Base-by-base conservation (phyloP, 2,888 invertebrate species). In the Harpalus rufipes region DNA sequence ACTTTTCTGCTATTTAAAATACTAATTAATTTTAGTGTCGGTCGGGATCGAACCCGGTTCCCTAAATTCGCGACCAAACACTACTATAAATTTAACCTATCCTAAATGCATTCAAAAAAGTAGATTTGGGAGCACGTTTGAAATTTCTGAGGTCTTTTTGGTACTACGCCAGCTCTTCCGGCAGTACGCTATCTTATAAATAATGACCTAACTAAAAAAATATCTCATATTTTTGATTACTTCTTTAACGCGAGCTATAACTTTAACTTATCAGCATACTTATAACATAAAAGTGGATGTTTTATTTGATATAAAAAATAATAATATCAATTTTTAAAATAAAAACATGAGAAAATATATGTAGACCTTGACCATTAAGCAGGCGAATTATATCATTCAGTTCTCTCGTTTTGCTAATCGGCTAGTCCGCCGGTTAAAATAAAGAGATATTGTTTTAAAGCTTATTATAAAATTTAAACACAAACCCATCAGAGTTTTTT, bases 361-460 rank as follows among this genome's bases (percentile, higher is more conserved):
- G 25, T 16, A 5, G 79, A 61, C 79, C 79, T 80, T 80, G 79
- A 80, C 79, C 79, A 16, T 80, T 80, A 80, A 79, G 59, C 41
- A 80, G 32, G 3, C 59, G 41, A 80, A 80, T 80, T 80, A 59
- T 80, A 51, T 74, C 44, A 80, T 80, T 80, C 79, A 80, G 18
- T 32, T 41, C 41, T 61, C 61, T 80, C 25, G 61, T 39, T 32
- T 16, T n/a, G 39, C 18, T 80, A 80, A 80, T 39, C 61, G 32
- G 14, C 12, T 79, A 5, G 65, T n/a, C 65, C 32, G 14, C n/a
- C 63, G 14, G 51, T 14, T 78, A n/a, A 78, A 78, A 78, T 18
- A 76, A 18, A n/a, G n/a, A 32, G 16, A 1, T 18, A 76, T 76
- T 76, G n/a, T 76, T 44, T 44, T n/a, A 76, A 12, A 25, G 21